A percentile compares a stretch with the other conserved stretches of the same genome.
phyloP scores from a whole-genome alignment of 2,113 vertebrate species.

The Epinephelus moara region DNA sequence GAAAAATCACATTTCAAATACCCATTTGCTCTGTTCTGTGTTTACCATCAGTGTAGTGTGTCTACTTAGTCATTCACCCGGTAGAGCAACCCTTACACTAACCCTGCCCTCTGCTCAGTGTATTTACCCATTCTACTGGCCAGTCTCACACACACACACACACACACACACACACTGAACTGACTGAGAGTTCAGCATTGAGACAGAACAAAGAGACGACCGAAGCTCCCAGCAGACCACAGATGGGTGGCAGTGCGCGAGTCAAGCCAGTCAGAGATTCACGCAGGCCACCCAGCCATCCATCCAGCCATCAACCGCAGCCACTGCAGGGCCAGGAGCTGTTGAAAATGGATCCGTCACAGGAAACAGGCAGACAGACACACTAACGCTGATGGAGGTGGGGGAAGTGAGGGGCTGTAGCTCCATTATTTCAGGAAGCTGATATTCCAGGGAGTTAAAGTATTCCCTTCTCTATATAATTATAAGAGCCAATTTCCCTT shows the following conservation, averaged over 20 bases:
- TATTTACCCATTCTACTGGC: conserved; percentile 35
- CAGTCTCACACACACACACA: conserved; percentile 3
- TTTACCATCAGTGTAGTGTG: conserved; percentile 12
- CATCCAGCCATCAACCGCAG: conserved; percentile 56
- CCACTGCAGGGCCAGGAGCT: conserved; percentile 66
- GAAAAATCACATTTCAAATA: background rate
- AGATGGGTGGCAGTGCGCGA: conserved; percentile 45
- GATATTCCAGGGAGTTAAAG: conserved; percentile 84
- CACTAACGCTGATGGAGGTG: conserved; percentile 62
- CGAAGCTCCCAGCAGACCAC: conserved; percentile 52
- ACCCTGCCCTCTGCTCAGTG: conserved; percentile 40
- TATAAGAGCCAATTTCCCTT: conserved; percentile 86
- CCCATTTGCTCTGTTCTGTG: conserved; percentile 4
- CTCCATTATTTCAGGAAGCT: conserved; percentile 83
- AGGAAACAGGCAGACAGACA: conserved; percentile 81
- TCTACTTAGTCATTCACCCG: conserved; percentile 43
- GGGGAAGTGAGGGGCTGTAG: conserved; percentile 53
- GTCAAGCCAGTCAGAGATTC: conserved; percentile 42
- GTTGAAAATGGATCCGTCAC: conserved; percentile 83
- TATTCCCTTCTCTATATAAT: conserved; percentile 86
- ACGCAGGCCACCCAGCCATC: conserved; percentile 60
- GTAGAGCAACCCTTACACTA: conserved; percentile 15
- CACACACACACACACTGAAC: background rate
- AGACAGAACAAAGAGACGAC: conserved; percentile 57
- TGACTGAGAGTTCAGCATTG: conserved; percentile 21